These are phyloP conservation scores for Pentamera pediparva DNA, from an alignment of 53 echinoderm and acorn worm species.

Conservation along the genomic window DNA sequence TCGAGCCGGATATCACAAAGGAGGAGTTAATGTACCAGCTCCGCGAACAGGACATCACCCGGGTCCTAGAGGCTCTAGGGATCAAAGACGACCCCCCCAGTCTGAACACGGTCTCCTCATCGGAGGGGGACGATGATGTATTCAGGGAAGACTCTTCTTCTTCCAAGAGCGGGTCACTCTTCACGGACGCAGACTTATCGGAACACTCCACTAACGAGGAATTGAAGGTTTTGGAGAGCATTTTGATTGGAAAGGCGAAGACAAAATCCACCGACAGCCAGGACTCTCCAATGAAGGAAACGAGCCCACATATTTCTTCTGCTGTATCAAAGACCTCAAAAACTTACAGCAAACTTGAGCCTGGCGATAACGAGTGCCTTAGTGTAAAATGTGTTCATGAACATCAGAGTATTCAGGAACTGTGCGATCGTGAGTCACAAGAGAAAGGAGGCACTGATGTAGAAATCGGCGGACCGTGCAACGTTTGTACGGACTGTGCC, in stretches of 20 bases:
- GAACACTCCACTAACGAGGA: conserved; percentile 3
- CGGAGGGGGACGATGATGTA: conserved; percentile 42
- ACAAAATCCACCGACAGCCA: not conserved
- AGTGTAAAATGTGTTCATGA: too few relatives aligned
- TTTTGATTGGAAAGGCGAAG: not conserved
- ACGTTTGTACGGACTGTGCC: not conserved
- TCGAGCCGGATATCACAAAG: conserved; percentile 37
- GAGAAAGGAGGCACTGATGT: not conserved
- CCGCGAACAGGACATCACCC: conserved; percentile 59
- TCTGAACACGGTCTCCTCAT: conserved; percentile 12
- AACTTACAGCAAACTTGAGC: too few relatives aligned
- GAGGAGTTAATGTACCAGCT: conserved; percentile 54
- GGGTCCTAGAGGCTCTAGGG: conserved; percentile 69
- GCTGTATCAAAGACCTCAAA: not conserved
- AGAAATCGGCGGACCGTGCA: not conserved
- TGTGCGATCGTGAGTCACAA: not conserved
- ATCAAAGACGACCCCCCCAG: conserved; percentile 46
- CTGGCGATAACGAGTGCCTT: too few relatives aligned
- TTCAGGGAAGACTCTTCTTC: conserved; percentile 31
- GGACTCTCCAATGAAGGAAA: not conserved
- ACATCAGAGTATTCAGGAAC: too few relatives aligned
- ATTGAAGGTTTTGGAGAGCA: not conserved
- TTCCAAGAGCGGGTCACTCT: conserved; percentile 53
- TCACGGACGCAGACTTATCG: conserved; percentile 31
- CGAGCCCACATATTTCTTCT: not conserved